Percentiles rank a stretch among this genome's conserved stretches.
These are phyloP conservation scores for Caenorhabditis virilis DNA, from an alignment of 2,888 invertebrate genomes.

Conservation along the genomic window DNA sequence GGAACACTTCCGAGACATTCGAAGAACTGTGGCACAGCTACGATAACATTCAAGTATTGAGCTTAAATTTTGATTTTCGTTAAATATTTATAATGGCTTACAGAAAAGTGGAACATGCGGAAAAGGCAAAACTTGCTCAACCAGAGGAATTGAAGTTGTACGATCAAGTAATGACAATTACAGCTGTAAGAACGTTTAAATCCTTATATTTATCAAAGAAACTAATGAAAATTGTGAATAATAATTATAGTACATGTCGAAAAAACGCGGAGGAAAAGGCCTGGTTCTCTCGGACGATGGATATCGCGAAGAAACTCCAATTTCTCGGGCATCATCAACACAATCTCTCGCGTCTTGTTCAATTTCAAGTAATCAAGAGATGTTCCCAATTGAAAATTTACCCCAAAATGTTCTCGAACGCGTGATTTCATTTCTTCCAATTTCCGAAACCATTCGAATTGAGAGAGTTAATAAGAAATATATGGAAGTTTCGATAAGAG, in stretches of 20 bases:
- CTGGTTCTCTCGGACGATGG: slow-evolving; percentile 48
- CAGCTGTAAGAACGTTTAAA: slow-evolving; percentile 29
- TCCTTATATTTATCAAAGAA: too few species aligned
- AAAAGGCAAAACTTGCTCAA: slow-evolving; percentile 55
- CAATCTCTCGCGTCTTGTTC: slow-evolving; percentile 51
- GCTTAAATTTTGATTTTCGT: neutral
- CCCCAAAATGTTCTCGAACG: slow-evolving; percentile 50
- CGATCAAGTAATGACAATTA: slow-evolving; percentile 63
- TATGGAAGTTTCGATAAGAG: slow-evolving; percentile 63
- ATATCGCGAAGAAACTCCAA: slow-evolving; percentile 27
- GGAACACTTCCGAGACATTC: slow-evolving; percentile 59
- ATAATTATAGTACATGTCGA: slow-evolving; percentile 42
- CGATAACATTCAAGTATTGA: slow-evolving; percentile 63
- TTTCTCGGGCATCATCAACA: slow-evolving; percentile 61
- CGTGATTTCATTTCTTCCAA: slow-evolving; percentile 57
- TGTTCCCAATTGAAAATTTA: slow-evolving; percentile 49
- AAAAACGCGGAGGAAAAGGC: slow-evolving; percentile 52
- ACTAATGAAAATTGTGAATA: neutral
- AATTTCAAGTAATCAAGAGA: slow-evolving; percentile 6
- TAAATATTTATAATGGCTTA: slow-evolving; percentile 10
- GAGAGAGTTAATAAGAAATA: slow-evolving; percentile 66
- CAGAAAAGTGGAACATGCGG: slow-evolving; percentile 58
- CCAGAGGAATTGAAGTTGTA: slow-evolving; percentile 66
- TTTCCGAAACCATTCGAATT: slow-evolving; percentile 61
- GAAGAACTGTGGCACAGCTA: slow-evolving; percentile 58